Percentiles rank a stretch among this genome's conserved stretches.
phyloP scores from a whole-genome alignment of 1,140 invertebrate genomes.

The Hydropsyche tenuis region DNA sequence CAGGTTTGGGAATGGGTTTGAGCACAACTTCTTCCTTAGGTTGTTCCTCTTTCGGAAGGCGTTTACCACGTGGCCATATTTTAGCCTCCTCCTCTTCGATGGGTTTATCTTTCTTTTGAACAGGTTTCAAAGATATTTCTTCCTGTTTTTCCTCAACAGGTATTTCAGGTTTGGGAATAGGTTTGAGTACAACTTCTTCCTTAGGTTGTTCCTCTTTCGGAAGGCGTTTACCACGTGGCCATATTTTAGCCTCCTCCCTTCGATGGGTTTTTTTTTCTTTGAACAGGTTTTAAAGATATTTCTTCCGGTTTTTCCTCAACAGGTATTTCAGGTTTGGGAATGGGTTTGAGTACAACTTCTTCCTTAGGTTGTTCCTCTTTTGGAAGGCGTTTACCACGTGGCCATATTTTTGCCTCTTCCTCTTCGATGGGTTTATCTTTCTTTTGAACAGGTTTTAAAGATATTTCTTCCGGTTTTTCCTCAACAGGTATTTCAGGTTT shows the following conservation, averaged over 20 bases:
- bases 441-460: conserved; percentile 51
- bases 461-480: conserved; percentile 53
- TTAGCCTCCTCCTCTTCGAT: conserved; percentile 55
- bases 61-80: conserved; percentile 59
- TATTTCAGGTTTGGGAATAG: conserved; percentile 52
- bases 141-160: conserved; percentile 53
- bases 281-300: conserved; percentile 52
- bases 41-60: conserved; percentile 55
- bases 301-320: conserved; percentile 52
- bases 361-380: conserved; percentile 52
- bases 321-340: conserved; percentile 52
- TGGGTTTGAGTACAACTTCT: conserved; percentile 54
- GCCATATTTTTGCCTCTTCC: conserved; percentile 54
- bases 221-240: conserved; percentile 58
- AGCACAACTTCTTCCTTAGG: conserved; percentile 51
- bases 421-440: conserved; percentile 55
- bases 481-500: conserved; percentile 53
- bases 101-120: conserved; percentile 44
- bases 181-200: conserved; percentile 51
- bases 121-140: conserved; percentile 36
- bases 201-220: conserved; percentile 55
- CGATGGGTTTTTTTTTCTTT: conserved; percentile 42
- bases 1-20: conserved; percentile 41
- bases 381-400: conserved; percentile 58
- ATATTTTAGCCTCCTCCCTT: conserved; percentile 55